Base-by-base conservation (phyloP, 2,888 invertebrate species). In the Eupithecia insigniata region DNA sequence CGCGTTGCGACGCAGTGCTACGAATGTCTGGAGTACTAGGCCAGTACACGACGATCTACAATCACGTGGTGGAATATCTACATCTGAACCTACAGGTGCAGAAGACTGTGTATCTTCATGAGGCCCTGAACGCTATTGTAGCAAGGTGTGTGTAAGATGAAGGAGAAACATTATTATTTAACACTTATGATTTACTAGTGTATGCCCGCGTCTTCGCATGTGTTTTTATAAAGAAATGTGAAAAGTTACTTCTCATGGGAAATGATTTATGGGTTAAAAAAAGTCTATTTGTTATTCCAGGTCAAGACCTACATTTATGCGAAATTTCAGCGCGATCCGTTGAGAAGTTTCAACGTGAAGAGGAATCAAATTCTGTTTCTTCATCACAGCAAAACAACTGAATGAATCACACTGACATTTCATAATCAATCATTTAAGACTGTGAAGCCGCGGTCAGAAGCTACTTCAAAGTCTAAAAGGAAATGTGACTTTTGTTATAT, bases 61-160 rank as follows among this genome's bases (percentile, higher is more conserved):
- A 90, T 62, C 83, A 88, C 1, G 78, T 83, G 0, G 70, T 87
- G 30, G 89, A 90, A 26, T 89, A 89, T 68, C 73, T 84, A 3
- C 79, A 86, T 1, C 86, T 90, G 43, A 91, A 90, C 72, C 76
- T 90, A 1, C 92, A 92, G 80, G 85, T 92, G 2, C 92, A 92
- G 79, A 92, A 92, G 78, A 82, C 85, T 5, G 65, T 32, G 8
- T 87, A 85, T 69, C 84, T 92, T 2, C 67, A 75, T 1, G 79
- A 82, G 1, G 80, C 91, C 3, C 75, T 90, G 0, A 82, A 84
- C 34, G 81, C 85, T 26, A 73, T 89, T 26, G 83, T 84, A 18
- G 79, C 81, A 8, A 88, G 92, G 92, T 92, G 58, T 22, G 22
- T 55, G 55, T 46, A 12, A 26, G 4, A 46, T 43, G 39, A 43